Evolutionary conservation across 2,888 invertebrate genomes (phyloP), one percentile per base, ranked within the genome.

Genomic region (Xanthorhoe spadicearia): DNA sequence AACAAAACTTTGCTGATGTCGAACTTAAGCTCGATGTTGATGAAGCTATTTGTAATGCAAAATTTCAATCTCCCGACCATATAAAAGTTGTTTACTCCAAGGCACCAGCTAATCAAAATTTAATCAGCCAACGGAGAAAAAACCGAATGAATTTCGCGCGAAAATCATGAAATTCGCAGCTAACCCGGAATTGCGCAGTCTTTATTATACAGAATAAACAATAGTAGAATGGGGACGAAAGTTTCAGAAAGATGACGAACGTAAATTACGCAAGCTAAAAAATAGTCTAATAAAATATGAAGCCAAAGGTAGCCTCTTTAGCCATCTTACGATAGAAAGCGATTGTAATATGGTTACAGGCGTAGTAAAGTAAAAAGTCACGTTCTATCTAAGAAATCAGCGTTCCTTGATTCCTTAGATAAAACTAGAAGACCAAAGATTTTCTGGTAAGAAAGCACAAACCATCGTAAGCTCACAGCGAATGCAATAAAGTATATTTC

Each of bases 101-200:
- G 66, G 28, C 64, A 49, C 53, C 60, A 50, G 63, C 65, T 68
- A 67, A 69, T 74, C 68, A 71, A 74, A 72, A 74, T 74, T 74
- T 74, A 74, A 74, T 74, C 74, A 74, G 65, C 19, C 46, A 65
- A 53, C 67, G 53, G 38, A 61, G 74, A 73, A 76, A 78, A 74
- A 72, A 68, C 60, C 59, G 17, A 72, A 75, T 71, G 61, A 72
- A 74, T 77, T 74, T 63, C 58, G 52, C 66, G 69, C 55, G 66
- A 70, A 64, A 68, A 70, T 70, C 70, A 67, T 59, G 65, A 61
- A 64, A 59, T 54, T 64, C 54, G 50, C 53, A 48, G 64, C 35
- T 35, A 54, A 35, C 59, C 48, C 32, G 35, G 49, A 69, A 69
- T 69, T 64, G 54, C 70, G 73, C 68, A 62, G 67, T 65, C 55